These are phyloP conservation scores for Siniperca scherzeri DNA, from an alignment of 2,797 vertebrate genomes.

Conservation along the genomic window DNA sequence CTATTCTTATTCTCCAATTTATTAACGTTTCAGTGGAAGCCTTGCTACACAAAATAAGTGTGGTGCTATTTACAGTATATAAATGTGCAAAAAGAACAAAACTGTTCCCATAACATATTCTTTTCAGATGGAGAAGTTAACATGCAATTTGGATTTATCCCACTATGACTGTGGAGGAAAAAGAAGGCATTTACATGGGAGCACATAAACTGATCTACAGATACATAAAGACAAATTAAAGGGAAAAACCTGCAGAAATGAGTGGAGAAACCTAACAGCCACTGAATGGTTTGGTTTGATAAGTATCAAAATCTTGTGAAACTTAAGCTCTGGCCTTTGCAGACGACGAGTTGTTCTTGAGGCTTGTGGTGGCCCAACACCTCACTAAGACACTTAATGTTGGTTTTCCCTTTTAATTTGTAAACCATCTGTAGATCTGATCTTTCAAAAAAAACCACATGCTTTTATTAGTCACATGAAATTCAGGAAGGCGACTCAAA, in stretches of 20 bases:
- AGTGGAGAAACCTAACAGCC: not conserved
- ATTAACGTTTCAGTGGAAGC: constrained; percentile 56
- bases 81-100: constrained; percentile 50
- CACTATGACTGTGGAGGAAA: constrained; percentile 1
- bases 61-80: constrained; percentile 51
- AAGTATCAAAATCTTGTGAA: not conserved
- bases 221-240: constrained; percentile 5
- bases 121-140: constrained; percentile 23
- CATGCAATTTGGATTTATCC: constrained; percentile 45
- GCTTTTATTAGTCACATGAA: not conserved
- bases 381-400: constrained; percentile 16
- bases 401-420: constrained; percentile 17
- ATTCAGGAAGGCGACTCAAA: not conserved
- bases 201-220: not conserved
- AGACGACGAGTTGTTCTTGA: not conserved
- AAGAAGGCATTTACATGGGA: constrained; percentile 26
- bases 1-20: constrained; percentile 47
- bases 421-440: not conserved
- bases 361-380: too few species aligned
- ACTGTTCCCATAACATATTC: constrained; percentile 5
- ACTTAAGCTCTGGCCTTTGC: not conserved
- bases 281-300: not conserved
- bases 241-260: not conserved
- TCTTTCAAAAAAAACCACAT: not conserved
- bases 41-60: constrained; percentile 58